Conservation (phyloP, 2,113 vertebrate genomes). For the Theristicus caerulescens region DNA sequence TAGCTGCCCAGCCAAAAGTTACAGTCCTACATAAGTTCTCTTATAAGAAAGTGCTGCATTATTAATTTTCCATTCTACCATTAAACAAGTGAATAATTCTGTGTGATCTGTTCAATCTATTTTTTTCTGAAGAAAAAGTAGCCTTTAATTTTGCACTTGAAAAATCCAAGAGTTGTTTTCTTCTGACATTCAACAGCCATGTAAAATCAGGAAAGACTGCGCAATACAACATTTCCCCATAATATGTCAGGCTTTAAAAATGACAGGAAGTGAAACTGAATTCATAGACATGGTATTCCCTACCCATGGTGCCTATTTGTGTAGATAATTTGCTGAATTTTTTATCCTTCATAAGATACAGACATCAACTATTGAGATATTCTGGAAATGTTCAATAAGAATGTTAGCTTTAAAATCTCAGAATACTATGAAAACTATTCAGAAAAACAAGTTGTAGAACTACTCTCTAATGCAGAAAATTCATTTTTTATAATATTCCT, state of each 20-base stretch:
- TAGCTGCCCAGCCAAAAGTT: not conserved
- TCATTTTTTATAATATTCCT: not conserved
- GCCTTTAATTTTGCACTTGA: not conserved
- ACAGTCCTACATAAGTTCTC: not conserved
- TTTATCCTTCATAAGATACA: not conserved
- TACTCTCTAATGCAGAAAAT: not conserved
- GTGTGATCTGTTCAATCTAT: not conserved
- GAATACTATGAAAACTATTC: not conserved
- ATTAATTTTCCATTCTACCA: not conserved
- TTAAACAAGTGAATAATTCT: not conserved
- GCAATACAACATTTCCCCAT: not conserved
- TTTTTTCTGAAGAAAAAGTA: not conserved
- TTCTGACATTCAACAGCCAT: not conserved
- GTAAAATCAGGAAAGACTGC: not conserved
- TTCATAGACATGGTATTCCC: not conserved
- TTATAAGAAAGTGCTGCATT: not conserved
- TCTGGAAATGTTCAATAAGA: not conserved
- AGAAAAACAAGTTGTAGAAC: not conserved
- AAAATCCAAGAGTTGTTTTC: not conserved
- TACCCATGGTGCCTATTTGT: not conserved
- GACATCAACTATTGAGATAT: not conserved
- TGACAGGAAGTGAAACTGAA: not conserved
- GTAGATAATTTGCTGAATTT: not conserved
- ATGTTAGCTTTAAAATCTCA: not conserved
- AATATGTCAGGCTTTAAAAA: not conserved